Evolutionary conservation across 2,113 vertebrate species (phyloP).

Genomic region (Columbina picui): DNA sequence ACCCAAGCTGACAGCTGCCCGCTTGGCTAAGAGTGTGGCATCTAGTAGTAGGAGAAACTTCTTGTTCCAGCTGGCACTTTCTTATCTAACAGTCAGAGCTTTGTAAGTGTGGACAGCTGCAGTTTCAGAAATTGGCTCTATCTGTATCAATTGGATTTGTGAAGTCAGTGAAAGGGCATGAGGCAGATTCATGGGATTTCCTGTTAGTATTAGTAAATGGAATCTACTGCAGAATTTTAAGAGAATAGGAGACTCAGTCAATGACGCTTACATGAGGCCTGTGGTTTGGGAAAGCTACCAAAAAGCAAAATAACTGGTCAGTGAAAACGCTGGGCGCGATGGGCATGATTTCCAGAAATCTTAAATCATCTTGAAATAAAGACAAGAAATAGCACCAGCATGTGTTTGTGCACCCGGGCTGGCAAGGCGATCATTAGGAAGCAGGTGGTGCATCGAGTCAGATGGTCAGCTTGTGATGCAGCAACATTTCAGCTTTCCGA

Average conservation of each 20-base stretch:
- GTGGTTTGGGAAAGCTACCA: constrained; percentile 33
- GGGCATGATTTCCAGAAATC: constrained; percentile 5
- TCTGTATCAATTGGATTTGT: constrained; percentile 82
- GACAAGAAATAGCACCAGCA: background rate
- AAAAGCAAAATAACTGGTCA: constrained; percentile 11
- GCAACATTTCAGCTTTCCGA: background rate
- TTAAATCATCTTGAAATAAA: background rate
- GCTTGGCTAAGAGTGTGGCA: constrained; percentile 82
- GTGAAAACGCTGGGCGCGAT: background rate
- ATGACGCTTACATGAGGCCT: background rate
- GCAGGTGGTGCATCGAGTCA: background rate
- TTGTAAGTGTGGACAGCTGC: constrained; percentile 90
- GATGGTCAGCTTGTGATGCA: constrained; percentile 15
- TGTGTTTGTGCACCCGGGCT: background rate
- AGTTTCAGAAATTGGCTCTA: constrained; percentile 78
- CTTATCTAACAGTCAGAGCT: constrained; percentile 87
- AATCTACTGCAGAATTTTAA: constrained; percentile 61
- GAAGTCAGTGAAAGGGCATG: constrained; percentile 81
- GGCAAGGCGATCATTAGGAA: background rate
- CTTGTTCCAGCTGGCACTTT: constrained; percentile 88
- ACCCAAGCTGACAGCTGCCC: constrained; percentile 86
- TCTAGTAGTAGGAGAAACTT: constrained; percentile 83
- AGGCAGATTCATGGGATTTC: constrained; percentile 81
- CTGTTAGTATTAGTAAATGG: constrained; percentile 80
- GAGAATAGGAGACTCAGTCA: constrained; percentile 53